Evolutionary conservation across 2,888 invertebrate species (phyloP), one percentile per base, ranked within the genome.

Genomic region (Dasypolia templi): DNA sequence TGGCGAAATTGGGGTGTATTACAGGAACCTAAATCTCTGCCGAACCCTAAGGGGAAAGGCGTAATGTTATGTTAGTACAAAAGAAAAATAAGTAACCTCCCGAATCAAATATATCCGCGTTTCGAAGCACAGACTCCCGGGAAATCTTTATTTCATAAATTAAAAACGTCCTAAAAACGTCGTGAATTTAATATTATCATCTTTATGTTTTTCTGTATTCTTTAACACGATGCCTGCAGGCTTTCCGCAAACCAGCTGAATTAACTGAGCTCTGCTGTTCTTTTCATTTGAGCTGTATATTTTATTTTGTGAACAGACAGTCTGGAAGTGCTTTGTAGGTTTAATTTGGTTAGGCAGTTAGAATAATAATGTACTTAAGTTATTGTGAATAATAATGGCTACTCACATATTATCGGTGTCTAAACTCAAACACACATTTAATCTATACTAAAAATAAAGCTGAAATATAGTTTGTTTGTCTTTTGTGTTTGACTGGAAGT

Each of bases 91-190:
- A 68, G 58, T 53, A 11, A 35, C 42, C n/a, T 42, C 58, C 68
- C 12, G 12, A 62, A 73, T 46, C 39, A 62, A 62, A 76, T 68
- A 67, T 35, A 61, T 53, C 29, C 65, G n/a, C 65, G 22, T 46
- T 39, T 68, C 63, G 56, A 44, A 58, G 49, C 59, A 65, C 66
- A 75, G 65, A 51, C 76, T 72, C 81, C n/a, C 56, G 81, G 82
- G 84, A 84, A 77, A 84, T 84, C 62, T 82, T 84, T 76, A 84
- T 81, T 64, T 81, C 32, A 81, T 84, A 84, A 81, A 82, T 81
- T 84, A 81, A 84, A 82, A 84, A 64, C 69, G 66, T 81, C 66
- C 76, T 76, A 81, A 81, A 69, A 68, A 84, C 58, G 58, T 72
- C 55, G 65, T 63, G 76, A 75, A 72, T 84, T 68, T 80, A 84